Conservation (phyloP, 2,113 vertebrate genomes). For the Macrotus californicus region DNA sequence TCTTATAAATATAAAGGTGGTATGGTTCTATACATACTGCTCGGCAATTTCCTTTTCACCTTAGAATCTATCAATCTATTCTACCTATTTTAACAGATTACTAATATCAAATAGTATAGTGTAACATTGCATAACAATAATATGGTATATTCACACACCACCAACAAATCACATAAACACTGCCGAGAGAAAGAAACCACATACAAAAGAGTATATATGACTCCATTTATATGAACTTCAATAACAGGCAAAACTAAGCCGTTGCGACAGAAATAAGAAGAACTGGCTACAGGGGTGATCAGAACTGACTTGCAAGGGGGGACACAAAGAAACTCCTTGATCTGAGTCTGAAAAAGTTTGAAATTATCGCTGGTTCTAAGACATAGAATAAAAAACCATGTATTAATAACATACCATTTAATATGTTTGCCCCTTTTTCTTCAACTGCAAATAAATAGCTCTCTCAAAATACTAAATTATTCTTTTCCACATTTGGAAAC, state of each 20-base stretch:
- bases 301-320: not conserved
- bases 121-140: not conserved
- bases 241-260: not conserved
- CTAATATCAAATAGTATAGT: not conserved
- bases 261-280: not conserved
- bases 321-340: not conserved
- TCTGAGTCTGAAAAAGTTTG: not conserved
- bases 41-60: not conserved
- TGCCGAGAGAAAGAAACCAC: not conserved
- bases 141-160: not conserved
- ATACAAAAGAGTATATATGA: not conserved
- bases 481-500: slow-evolving; percentile 1
- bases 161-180: not conserved
- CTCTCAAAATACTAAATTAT: not conserved
- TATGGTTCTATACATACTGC: not conserved
- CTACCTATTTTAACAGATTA: not conserved
- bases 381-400: not conserved
- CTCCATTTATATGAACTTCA: not conserved
- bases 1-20: not conserved
- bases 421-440: not conserved
- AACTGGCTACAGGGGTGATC: not conserved
- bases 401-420: not conserved
- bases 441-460: not conserved
- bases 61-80: not conserved
- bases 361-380: not conserved